These are phyloP conservation scores for Aromia moschata DNA, from an alignment of 2,888 invertebrate genomes.

Conservation along the genomic window DNA sequence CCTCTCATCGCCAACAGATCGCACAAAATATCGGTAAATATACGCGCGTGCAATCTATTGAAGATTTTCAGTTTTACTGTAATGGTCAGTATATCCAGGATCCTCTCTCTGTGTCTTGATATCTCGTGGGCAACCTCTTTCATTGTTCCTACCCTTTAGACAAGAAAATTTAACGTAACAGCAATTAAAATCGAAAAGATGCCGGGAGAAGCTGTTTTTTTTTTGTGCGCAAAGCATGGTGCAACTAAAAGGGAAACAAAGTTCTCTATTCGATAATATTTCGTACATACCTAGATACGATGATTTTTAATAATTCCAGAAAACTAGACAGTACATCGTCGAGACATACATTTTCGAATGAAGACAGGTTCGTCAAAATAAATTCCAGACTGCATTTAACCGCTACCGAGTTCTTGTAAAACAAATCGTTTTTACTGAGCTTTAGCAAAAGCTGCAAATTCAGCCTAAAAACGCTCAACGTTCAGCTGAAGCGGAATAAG, in stretches of 20 bases:
- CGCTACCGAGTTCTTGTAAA: conserved; percentile 30
- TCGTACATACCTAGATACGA: no score
- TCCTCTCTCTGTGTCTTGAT: conserved; percentile 18
- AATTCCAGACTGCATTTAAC: conserved; percentile 33
- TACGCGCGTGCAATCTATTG: conserved; percentile 19
- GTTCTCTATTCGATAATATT: no score
- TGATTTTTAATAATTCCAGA: conserved; percentile 32
- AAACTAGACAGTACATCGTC: conserved; percentile 30
- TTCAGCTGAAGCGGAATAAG: not conserved
- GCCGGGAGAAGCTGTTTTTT: no score
- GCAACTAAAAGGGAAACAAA: no score
- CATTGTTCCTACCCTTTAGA: conserved; percentile 25
- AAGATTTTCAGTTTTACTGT: conserved; percentile 33
- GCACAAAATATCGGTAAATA: conserved; percentile 29
- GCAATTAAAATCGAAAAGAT: no score
- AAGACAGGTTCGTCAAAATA: conserved; percentile 24
- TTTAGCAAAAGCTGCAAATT: conserved; percentile 29
- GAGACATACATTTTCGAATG: conserved; percentile 25
- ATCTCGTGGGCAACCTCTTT: conserved; percentile 6
- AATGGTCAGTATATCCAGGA: conserved; percentile 30
- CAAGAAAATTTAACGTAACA: not conserved
- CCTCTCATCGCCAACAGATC: conserved; percentile 29
- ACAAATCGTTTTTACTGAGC: conserved; percentile 31
- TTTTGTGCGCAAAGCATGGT: no score
- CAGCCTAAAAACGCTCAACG: conserved; percentile 32